Percentiles rank a stretch among this genome's conserved stretches.
These are phyloP conservation scores for Istiophorus platypterus DNA, from an alignment of 2,113 vertebrate genomes.

Conservation along the genomic window DNA sequence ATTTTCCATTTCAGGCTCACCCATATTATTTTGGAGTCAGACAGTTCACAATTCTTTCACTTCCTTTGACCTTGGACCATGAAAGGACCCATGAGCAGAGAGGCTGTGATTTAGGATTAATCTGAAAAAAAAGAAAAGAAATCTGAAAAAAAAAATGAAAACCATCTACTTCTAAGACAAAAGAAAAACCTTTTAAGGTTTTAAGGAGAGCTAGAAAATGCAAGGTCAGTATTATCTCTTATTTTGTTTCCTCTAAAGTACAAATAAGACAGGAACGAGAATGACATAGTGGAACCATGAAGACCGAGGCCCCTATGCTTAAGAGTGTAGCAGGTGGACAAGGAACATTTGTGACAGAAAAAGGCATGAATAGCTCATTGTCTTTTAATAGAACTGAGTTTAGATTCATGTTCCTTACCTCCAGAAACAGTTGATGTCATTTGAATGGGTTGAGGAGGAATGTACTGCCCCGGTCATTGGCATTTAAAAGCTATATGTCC, in stretches of 20 bases:
- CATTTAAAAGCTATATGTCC: too few relatives aligned
- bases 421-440: slow-evolving; percentile 43
- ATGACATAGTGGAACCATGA: neutral
- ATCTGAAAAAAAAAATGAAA: too few relatives aligned
- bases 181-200: too few relatives aligned
- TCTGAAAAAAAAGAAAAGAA: too few relatives aligned
- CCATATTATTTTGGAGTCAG: slow-evolving; percentile 1
- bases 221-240: neutral
- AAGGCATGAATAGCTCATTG: slow-evolving; percentile 42
- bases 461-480: slow-evolving; percentile 27
- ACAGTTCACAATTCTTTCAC: slow-evolving; percentile 1
- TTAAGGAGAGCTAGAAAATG: neutral
- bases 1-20: slow-evolving; percentile 50
- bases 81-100: neutral
- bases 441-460: slow-evolving; percentile 32
- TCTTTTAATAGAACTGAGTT: slow-evolving; percentile 16
- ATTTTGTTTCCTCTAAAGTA: neutral
- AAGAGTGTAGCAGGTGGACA: too few relatives aligned
- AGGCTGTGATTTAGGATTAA: neutral
- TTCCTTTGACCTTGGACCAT: slow-evolving; percentile 6
- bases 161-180: neutral
- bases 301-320: neutral
- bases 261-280: neutral
- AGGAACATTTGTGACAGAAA: slow-evolving; percentile 43
- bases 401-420: slow-evolving; percentile 4